Conservation (phyloP, 35 echinoderm and acorn worm species). For the Holothuria glaberrima region DNA sequence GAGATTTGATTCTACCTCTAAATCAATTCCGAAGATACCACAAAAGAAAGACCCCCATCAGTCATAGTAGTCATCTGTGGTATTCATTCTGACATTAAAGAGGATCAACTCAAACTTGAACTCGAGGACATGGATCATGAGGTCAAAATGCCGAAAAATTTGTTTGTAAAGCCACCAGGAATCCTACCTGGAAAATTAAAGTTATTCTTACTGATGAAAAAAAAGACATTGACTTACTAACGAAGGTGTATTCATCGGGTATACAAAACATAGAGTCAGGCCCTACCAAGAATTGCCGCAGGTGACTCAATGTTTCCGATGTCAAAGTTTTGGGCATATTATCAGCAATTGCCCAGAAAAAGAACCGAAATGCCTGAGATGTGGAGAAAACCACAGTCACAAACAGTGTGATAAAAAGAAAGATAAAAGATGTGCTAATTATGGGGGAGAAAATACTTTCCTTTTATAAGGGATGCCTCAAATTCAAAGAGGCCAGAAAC, state of each 20-base stretch:
- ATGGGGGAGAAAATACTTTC: not conserved
- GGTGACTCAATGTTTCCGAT: not conserved
- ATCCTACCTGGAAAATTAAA: too few relatives aligned
- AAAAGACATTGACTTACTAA: too few relatives aligned
- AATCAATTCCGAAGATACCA: too few relatives aligned
- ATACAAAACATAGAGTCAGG: not conserved
- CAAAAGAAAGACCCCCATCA: too few relatives aligned
- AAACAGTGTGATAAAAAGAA: not conserved
- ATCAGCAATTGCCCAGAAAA: not conserved
- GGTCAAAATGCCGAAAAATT: too few relatives aligned
- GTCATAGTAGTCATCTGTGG: too few relatives aligned
- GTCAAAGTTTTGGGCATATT: not conserved
- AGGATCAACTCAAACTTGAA: too few relatives aligned
- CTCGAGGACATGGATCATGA: too few relatives aligned
- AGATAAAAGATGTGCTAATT: slow-evolving; percentile 11
- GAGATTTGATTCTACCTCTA: too few relatives aligned
- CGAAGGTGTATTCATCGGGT: not conserved
- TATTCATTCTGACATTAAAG: too few relatives aligned
- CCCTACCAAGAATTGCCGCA: not conserved
- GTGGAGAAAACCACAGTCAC: not conserved
- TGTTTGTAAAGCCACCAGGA: too few relatives aligned
- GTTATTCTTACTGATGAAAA: too few relatives aligned
- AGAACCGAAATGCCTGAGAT: not conserved
- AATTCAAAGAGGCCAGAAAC: not conserved
- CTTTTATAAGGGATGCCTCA: not conserved